A percentile compares a stretch with the other conserved stretches of the same genome.
These are phyloP conservation scores for Synanthedon vespiformis DNA, from an alignment of 2,888 invertebrate genomes.

Conservation along the genomic window DNA sequence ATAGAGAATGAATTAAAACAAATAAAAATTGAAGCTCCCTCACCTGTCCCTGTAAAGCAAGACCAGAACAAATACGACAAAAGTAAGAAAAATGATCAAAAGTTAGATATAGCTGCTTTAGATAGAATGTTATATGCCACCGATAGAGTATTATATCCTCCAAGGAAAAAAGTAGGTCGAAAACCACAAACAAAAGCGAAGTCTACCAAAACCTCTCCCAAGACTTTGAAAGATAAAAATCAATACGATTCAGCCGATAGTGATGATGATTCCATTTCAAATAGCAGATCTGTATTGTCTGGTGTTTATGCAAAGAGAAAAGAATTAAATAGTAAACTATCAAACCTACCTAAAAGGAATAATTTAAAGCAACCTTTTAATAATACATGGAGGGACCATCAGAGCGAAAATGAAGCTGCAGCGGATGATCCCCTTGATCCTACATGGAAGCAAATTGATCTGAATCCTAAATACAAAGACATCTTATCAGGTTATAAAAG, in stretches of 20 bases:
- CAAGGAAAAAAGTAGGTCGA: slow-evolving; percentile 79
- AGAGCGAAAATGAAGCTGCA: slow-evolving; percentile 63
- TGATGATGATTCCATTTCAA: slow-evolving; percentile 44
- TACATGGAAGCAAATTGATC: slow-evolving; percentile 74
- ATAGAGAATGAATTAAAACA: slow-evolving; percentile 58
- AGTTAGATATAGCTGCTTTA: slow-evolving; percentile 69
- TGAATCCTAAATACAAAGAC: slow-evolving; percentile 74
- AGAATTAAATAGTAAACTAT: slow-evolving; percentile 58
- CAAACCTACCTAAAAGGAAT: slow-evolving; percentile 45
- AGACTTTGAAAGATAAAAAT: slow-evolving; percentile 57
- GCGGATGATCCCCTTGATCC: slow-evolving; percentile 72
- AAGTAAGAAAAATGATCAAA: slow-evolving; percentile 49
- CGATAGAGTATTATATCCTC: slow-evolving; percentile 82
- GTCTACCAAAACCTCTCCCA: slow-evolving; percentile 32
- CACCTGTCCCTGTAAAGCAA: slow-evolving; percentile 56
- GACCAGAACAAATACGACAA: slow-evolving; percentile 56
- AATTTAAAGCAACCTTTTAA: slow-evolving; percentile 37
- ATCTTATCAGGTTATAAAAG: slow-evolving; percentile 73
- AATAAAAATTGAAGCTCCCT: slow-evolving; percentile 62
- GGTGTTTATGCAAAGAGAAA: slow-evolving; percentile 64
- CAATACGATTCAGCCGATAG: slow-evolving; percentile 56
- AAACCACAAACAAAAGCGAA: slow-evolving; percentile 68
- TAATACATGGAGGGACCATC: slow-evolving; percentile 57
- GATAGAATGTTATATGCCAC: slow-evolving; percentile 80
- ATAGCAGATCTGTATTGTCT: slow-evolving; percentile 56